A percentile compares a stretch with the other conserved stretches of the same genome.
Conservation (phyloP, 2,797 vertebrate species). For the Pseudochromis fuscus region DNA sequence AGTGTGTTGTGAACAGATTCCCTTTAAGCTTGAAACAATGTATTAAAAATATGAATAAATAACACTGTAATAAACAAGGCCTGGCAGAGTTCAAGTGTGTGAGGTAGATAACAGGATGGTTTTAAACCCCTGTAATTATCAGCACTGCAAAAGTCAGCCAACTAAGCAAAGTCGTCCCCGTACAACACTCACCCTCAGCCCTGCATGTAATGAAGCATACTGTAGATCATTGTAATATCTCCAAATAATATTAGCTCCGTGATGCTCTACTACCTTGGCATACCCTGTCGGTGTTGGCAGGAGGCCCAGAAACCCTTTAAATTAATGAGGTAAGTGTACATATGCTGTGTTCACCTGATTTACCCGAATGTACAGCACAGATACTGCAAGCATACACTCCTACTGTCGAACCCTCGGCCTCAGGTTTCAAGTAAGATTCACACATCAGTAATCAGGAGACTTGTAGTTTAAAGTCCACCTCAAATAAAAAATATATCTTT, state of each 20-base stretch:
- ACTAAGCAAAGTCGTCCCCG: slow-evolving; percentile 24
- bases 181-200: slow-evolving; percentile 54
- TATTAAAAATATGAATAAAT: too few species aligned
- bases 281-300: slow-evolving; percentile 46
- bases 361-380: slow-evolving; percentile 4
- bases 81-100: neutral
- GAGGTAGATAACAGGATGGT: neutral
- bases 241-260: slow-evolving; percentile 62
- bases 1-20: too few species aligned
- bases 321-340: slow-evolving; percentile 64
- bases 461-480: too few species aligned
- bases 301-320: slow-evolving; percentile 70
- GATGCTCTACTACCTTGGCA: slow-evolving; percentile 54
- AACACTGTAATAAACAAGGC: too few species aligned
- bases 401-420: too few species aligned
- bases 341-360: slow-evolving; percentile 53
- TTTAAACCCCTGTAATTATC: slow-evolving; percentile 7
- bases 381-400: slow-evolving; percentile 7
- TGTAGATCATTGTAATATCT: slow-evolving; percentile 57
- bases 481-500: too few species aligned
- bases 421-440: too few species aligned
- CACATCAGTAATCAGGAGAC: too few species aligned
- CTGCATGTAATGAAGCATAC: slow-evolving; percentile 60
- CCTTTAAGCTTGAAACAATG: too few species aligned
- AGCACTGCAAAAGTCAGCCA: slow-evolving; percentile 23